These are phyloP conservation scores for Drosophila quadrilineata DNA, from an alignment of 1,140 invertebrate species.

Conservation along the genomic window DNA sequence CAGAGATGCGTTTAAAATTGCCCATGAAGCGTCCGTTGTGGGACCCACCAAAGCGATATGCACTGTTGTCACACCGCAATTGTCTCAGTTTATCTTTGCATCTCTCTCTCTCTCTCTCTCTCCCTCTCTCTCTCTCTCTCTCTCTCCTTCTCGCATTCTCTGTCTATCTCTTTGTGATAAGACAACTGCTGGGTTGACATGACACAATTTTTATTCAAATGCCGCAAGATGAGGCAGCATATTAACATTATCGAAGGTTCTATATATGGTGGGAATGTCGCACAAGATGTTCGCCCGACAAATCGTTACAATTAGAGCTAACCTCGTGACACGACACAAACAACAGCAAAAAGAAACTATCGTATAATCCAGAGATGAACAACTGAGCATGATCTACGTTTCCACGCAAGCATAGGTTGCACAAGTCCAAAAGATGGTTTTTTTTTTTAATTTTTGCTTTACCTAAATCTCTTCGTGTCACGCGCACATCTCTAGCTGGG, in stretches of 20 bases:
- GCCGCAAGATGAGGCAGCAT: conserved; percentile 66
- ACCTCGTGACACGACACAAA: neutral
- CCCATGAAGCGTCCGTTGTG: conserved; percentile 39
- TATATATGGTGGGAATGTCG: conserved; percentile 72
- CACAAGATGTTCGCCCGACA: conserved; percentile 49
- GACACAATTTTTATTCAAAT: conserved; percentile 80
- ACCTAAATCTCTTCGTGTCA: neutral
- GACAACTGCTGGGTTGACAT: conserved; percentile 51
- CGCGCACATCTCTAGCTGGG: conserved; percentile 10
- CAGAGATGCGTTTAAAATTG: conserved; percentile 69
- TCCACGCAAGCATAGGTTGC: no score
- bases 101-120: no score
- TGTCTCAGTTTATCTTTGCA: conserved; percentile 17
- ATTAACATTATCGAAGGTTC: conserved; percentile 55
- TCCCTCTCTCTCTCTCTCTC: no score
- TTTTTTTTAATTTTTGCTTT: no score
- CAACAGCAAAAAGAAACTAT: neutral
- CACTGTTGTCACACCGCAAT: conserved; percentile 50
- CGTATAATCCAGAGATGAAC: no score
- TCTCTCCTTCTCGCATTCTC: no score
- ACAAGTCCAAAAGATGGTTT: no score
- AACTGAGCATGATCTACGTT: no score
- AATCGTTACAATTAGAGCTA: conserved; percentile 1
- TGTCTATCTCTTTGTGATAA: no score
- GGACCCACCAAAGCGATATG: conserved; percentile 53